phyloP scores from a whole-genome alignment of 2,797 vertebrate genomes.

The Phrynocephalus vlangalii region DNA sequence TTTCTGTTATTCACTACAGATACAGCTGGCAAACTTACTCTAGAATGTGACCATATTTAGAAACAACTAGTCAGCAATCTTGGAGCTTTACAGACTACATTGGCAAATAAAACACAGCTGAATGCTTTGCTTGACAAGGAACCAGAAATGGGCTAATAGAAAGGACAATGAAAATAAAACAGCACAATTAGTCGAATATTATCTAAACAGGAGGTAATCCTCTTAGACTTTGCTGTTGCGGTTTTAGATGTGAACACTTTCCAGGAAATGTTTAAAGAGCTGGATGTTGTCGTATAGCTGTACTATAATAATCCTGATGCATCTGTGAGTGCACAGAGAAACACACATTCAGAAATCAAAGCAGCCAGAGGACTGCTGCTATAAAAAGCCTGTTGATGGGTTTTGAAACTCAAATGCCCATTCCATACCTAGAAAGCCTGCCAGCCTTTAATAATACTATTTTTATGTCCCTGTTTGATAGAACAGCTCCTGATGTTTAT shows the following conservation, averaged over 20 bases:
- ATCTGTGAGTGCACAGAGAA: not conserved
- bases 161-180: constrained; percentile 44
- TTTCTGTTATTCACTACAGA: not conserved
- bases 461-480: constrained; percentile 25
- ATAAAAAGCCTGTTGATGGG: constrained; percentile 3
- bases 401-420: constrained; percentile 16
- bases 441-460: not conserved
- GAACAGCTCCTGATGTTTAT: constrained; percentile 8
- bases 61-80: constrained; percentile 30
- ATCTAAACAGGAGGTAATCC: not conserved
- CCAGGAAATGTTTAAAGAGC: constrained; percentile 45
- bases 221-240: constrained; percentile 31
- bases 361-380: not conserved
- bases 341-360: constrained; percentile 9
- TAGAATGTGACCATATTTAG: constrained; percentile 40
- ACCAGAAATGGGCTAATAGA: constrained; percentile 36
- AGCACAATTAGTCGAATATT: constrained; percentile 23
- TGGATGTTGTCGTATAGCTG: not conserved
- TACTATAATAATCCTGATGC: not conserved
- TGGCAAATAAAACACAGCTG: constrained; percentile 44
- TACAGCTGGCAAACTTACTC: not conserved
- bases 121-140: constrained; percentile 48
- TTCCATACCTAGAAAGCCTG: not conserved
- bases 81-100: constrained; percentile 36
- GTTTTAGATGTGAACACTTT: constrained; percentile 7